Evolutionary conservation across 2,113 vertebrate species (phyloP).

Genomic region (Eptesicus fuscus): DNA sequence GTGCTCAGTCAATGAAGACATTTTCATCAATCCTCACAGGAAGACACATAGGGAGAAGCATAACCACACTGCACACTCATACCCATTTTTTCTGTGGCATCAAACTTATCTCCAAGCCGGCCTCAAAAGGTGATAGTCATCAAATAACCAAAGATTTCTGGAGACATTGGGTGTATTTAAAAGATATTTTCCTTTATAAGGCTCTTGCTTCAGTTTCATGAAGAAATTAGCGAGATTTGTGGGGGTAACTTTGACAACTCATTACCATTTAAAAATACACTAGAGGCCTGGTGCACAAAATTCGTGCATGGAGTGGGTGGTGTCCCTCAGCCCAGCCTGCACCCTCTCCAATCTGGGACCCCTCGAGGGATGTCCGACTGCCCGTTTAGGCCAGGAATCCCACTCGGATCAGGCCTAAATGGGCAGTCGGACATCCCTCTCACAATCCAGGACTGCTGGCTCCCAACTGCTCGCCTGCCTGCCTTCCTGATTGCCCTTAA

Average conservation of each 20-base stretch:
- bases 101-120: no score
- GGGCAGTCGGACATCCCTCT: no score
- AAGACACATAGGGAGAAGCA: rapidly evolving
- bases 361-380: no score
- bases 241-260: neutral
- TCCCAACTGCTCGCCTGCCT: no score
- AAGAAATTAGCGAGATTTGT: neutral
- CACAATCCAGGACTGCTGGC: no score
- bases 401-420: no score
- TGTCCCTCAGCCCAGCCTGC: no score
- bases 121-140: neutral
- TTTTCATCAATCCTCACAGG: neutral
- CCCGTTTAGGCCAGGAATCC: no score
- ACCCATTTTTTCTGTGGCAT: neutral
- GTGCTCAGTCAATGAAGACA: rapidly evolving
- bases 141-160: neutral
- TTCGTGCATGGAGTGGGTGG: no score
- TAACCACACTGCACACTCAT: rapidly evolving
- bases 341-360: no score
- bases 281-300: no score
- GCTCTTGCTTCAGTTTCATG: neutral
- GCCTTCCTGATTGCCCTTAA: no score
- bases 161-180: neutral
- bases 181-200: neutral
- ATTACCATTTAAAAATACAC: neutral